phyloP scores from a whole-genome alignment of 1,140 invertebrate species.

The Cydia splendana region DNA sequence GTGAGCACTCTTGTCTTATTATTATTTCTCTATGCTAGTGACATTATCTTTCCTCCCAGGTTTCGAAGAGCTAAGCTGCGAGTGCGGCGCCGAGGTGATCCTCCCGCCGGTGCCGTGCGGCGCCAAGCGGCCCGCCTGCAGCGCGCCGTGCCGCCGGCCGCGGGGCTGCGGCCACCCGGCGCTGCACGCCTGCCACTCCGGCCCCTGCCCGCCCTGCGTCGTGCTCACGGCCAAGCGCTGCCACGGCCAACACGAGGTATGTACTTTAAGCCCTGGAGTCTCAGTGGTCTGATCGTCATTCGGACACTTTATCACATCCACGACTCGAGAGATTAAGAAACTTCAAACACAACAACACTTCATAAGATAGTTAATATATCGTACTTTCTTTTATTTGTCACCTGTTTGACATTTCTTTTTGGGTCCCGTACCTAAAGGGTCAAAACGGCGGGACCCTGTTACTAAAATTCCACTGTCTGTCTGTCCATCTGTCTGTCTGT shows the following conservation, averaged over 20 bases:
- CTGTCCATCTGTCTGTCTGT: no score
- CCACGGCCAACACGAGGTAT: slow-evolving; percentile 92
- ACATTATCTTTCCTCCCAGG: no score
- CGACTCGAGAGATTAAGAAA: slow-evolving; percentile 79
- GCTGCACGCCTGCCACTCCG: slow-evolving; percentile 83
- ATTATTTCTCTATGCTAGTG: no score
- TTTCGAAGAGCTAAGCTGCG: slow-evolving; percentile 95
- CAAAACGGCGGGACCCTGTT: no score
- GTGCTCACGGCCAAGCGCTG: slow-evolving; percentile 93
- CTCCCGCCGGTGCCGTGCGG: slow-evolving; percentile 96
- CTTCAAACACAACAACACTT: slow-evolving; percentile 77
- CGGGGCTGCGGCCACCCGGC: slow-evolving; percentile 91
- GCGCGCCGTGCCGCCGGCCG: slow-evolving; percentile 86
- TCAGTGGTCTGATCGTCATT: no score
- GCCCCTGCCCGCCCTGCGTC: slow-evolving; percentile 95
- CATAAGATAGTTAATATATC: no score
- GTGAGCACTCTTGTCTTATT: no score
- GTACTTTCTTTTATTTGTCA: no score
- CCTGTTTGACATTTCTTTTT: no score
- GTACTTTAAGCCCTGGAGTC: slow-evolving; percentile 80
- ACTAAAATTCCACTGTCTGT: no score
- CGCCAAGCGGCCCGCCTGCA: slow-evolving; percentile 89
- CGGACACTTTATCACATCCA: no score
- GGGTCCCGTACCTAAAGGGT: no score
- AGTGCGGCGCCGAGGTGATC: slow-evolving; percentile 92